Conservation (phyloP, 2,888 invertebrate genomes). For the Euplexia lucipara region DNA sequence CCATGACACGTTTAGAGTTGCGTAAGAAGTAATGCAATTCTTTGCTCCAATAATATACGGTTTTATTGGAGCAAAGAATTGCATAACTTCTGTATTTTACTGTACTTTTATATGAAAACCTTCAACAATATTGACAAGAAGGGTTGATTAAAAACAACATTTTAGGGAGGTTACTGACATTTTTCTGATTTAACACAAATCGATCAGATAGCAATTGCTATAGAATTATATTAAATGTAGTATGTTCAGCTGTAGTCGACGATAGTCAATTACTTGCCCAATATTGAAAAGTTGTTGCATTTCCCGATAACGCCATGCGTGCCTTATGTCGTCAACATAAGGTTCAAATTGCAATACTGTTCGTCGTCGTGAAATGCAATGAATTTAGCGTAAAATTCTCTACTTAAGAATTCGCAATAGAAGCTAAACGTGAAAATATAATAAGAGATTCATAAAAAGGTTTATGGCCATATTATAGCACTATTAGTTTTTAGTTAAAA, state of each 20-base stretch:
- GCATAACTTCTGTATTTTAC: no score
- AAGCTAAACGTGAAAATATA: conserved; percentile 26
- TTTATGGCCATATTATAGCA: conserved; percentile 30
- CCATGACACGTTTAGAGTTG: not conserved
- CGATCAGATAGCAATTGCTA: conserved; percentile 13
- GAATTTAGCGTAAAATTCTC: conserved; percentile 51
- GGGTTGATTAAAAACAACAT: not conserved
- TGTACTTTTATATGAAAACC: no score
- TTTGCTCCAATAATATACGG: not conserved
- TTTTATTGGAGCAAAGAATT: no score
- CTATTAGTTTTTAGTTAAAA: not conserved
- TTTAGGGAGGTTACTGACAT: not conserved
- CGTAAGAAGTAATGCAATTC: not conserved
- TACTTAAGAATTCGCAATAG: conserved; percentile 46
- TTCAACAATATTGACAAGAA: not conserved
- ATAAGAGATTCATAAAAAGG: conserved; percentile 27
- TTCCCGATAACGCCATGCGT: not conserved
- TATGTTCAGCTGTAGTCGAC: conserved; percentile 55
- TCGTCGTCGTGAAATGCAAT: conserved; percentile 26
- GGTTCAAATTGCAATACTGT: conserved; percentile 10
- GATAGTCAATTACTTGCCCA: conserved; percentile 62
- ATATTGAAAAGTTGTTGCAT: conserved; percentile 32
- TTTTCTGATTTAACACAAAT: conserved; percentile 1
- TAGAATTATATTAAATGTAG: conserved; percentile 34
- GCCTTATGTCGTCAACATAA: not conserved